Conservation (phyloP, 2,888 invertebrate species). For the Athrips mouffetella region DNA sequence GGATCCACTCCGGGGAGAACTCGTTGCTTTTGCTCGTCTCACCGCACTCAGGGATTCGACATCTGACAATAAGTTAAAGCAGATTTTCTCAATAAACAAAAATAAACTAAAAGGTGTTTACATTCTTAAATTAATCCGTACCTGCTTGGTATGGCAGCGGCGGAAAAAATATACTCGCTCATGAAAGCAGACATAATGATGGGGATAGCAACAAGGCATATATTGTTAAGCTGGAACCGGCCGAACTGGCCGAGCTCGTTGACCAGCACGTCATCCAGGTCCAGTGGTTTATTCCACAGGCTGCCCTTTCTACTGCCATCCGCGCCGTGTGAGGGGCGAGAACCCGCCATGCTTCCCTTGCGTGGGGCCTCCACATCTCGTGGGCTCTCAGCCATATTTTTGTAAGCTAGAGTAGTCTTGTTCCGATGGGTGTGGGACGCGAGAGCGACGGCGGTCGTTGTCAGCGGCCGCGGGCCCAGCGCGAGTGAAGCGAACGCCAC, state of each 20-base stretch:
- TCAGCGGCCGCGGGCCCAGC: too few relatives aligned
- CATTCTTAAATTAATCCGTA: neutral
- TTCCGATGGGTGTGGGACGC: too few relatives aligned
- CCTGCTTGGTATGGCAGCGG: conserved; percentile 52
- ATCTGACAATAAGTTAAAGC: conserved; percentile 45
- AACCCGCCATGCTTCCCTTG: conserved; percentile 15
- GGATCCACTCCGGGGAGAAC: conserved; percentile 42
- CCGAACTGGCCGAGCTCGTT: conserved; percentile 79
- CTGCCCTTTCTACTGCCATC: conserved; percentile 25
- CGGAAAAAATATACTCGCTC: conserved; percentile 81
- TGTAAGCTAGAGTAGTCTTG: too few relatives aligned
- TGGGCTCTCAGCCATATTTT: neutral
- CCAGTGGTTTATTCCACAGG: conserved; percentile 28
- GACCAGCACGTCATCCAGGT: conserved; percentile 65
- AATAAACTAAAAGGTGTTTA: too few relatives aligned
- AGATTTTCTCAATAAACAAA: too few relatives aligned
- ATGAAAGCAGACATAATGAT: conserved; percentile 80
- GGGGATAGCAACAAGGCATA: conserved; percentile 77
- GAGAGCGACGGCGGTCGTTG: neutral
- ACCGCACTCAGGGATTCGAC: conserved; percentile 63
- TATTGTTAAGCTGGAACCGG: conserved; percentile 78
- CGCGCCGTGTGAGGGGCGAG: conserved; percentile 8
- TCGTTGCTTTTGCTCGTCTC: conserved; percentile 33
- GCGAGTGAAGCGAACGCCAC: too few relatives aligned
- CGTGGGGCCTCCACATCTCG: neutral